Evolutionary conservation across 2,797 vertebrate species (phyloP).

Genomic region (Columba guinea): DNA sequence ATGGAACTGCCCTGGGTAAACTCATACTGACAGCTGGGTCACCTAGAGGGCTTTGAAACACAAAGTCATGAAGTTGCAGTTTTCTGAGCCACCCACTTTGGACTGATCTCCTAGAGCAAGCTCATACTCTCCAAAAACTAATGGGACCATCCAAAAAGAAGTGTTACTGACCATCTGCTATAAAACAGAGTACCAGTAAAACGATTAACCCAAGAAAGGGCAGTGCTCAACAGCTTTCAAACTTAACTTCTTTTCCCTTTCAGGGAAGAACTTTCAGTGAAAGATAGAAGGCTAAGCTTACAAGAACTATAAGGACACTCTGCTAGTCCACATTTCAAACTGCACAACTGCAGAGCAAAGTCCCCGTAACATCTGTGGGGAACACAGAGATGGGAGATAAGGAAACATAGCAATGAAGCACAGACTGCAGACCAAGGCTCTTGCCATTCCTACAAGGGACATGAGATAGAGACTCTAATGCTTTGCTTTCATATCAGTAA

Average conservation of each 20-base stretch:
- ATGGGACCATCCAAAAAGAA: background rate
- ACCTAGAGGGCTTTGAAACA: background rate
- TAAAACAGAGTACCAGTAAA: background rate
- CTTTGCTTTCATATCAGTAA: background rate
- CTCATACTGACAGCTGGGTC: background rate
- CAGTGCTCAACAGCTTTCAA: background rate
- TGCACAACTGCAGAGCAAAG: background rate
- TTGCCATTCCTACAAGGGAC: background rate
- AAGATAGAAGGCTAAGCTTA: background rate
- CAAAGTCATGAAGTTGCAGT: too few relatives aligned
- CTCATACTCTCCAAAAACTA: background rate
- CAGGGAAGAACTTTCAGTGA: background rate
- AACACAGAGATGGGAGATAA: background rate
- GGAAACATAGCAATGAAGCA: background rate
- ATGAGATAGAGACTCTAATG: rapidly evolving
- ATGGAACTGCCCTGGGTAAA: background rate
- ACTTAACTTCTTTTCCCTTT: background rate
- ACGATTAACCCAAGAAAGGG: background rate
- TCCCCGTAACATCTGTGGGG: background rate
- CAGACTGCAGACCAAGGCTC: background rate
- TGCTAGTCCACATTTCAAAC: background rate
- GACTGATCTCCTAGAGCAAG: background rate
- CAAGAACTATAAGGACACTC: background rate
- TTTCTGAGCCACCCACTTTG: background rate
- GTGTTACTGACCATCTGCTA: background rate